Conservation (phyloP, 2,113 vertebrate genomes). For the Ploceus nigricollis region DNA sequence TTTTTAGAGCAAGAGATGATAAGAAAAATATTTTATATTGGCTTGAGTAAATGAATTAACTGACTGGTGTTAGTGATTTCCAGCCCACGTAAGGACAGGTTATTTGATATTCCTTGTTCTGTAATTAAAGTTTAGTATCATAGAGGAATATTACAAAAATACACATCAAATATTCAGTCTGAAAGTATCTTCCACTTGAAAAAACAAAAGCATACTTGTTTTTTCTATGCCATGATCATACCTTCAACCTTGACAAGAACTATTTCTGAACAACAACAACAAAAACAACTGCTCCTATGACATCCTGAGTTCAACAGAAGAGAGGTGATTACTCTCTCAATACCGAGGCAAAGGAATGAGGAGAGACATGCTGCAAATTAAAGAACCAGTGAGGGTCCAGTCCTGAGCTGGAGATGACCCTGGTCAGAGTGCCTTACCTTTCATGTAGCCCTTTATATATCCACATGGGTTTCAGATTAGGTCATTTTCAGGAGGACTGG, state of each 20-base stretch:
- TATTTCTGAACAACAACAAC: neutral
- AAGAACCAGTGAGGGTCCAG: neutral
- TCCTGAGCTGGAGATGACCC: neutral
- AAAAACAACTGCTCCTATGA: neutral
- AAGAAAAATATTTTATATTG: neutral
- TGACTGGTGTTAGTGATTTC: neutral
- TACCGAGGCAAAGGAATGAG: neutral
- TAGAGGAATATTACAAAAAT: neutral
- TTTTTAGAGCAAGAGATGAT: neutral
- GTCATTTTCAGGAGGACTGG: neutral
- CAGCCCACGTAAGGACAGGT: neutral
- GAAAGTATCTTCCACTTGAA: neutral
- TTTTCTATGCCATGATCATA: neutral
- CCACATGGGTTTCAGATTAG: neutral
- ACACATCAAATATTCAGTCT: neutral
- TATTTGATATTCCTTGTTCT: neutral
- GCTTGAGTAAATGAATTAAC: neutral
- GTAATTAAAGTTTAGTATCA: neutral
- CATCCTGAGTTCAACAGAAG: fast-evolving
- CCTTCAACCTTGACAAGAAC: neutral
- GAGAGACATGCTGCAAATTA: neutral
- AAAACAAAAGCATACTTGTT: neutral
- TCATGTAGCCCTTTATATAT: neutral
- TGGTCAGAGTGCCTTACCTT: neutral
- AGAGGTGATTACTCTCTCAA: neutral